phyloP scores from a whole-genome alignment of 2,888 invertebrate genomes.

The Dasypolia templi region DNA sequence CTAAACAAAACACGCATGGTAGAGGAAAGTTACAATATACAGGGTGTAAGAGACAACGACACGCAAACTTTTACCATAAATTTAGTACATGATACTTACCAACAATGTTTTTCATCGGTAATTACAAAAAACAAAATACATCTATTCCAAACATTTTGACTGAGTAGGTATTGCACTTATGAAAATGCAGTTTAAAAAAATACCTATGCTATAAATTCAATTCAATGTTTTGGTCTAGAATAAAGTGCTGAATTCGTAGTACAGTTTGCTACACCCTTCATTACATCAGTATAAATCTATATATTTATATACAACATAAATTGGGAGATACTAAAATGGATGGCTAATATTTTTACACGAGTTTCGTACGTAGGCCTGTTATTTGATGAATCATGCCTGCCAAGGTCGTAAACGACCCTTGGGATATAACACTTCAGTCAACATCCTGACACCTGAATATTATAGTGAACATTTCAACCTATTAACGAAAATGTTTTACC shows the following conservation, averaged over 20 bases:
- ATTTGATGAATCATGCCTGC: conserved; percentile 27
- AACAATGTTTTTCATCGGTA: too few relatives aligned
- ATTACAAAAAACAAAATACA: background rate
- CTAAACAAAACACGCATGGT: background rate
- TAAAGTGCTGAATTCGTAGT: background rate
- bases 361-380: conserved; percentile 8
- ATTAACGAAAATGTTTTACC: background rate
- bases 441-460: conserved; percentile 27
- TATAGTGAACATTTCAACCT: conserved; percentile 19
- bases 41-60: background rate
- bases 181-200: background rate
- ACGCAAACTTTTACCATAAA: background rate
- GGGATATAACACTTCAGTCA: conserved; percentile 23
- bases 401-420: conserved; percentile 32
- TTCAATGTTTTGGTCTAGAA: background rate
- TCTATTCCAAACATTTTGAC: background rate
- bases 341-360: conserved; percentile 2
- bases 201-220: background rate
- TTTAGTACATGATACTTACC: too few relatives aligned
- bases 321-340: background rate
- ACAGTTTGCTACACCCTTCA: background rate
- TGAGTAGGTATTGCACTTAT: background rate
- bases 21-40: background rate
- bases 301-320: background rate
- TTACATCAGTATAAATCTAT: background rate